Evolutionary conservation across 2,888 invertebrate genomes (phyloP).

Genomic region (Mythimna loreyi): DNA sequence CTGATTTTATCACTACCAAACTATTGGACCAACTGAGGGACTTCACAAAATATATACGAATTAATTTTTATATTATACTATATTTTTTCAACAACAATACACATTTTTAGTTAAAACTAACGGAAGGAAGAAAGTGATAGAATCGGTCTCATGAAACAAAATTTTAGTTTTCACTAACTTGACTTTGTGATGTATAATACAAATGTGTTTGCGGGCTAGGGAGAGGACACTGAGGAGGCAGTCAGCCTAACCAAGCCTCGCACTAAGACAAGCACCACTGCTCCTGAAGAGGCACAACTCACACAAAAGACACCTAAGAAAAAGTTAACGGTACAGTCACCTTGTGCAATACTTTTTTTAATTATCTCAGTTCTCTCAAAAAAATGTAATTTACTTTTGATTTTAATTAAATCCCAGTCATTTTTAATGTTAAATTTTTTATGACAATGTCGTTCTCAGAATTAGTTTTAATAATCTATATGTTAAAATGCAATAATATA

Average conservation of each 20-base stretch:
- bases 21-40: background rate
- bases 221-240: conserved; percentile 88
- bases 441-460: background rate
- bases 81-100: too few species aligned
- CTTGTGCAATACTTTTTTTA: conserved; percentile 67
- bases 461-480: conserved; percentile 4
- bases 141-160: conserved; percentile 21
- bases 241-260: conserved; percentile 87
- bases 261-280: conserved; percentile 88
- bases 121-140: conserved; percentile 26
- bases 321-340: conserved; percentile 85
- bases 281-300: conserved; percentile 88
- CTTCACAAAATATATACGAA: background rate
- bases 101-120: background rate
- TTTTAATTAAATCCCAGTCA: background rate
- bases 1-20: conserved; percentile 41
- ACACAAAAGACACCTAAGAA: conserved; percentile 90
- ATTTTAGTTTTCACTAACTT: conserved; percentile 54
- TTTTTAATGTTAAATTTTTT: background rate
- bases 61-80: too few species aligned
- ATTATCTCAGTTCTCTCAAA: conserved; percentile 78
- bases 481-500: conserved; percentile 53
- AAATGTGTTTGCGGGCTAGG: conserved; percentile 79
- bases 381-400: background rate
- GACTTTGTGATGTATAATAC: conserved; percentile 64